These are phyloP conservation scores for Oxyura jamaicensis DNA, from an alignment of 2,113 vertebrate species.

Conservation along the genomic window DNA sequence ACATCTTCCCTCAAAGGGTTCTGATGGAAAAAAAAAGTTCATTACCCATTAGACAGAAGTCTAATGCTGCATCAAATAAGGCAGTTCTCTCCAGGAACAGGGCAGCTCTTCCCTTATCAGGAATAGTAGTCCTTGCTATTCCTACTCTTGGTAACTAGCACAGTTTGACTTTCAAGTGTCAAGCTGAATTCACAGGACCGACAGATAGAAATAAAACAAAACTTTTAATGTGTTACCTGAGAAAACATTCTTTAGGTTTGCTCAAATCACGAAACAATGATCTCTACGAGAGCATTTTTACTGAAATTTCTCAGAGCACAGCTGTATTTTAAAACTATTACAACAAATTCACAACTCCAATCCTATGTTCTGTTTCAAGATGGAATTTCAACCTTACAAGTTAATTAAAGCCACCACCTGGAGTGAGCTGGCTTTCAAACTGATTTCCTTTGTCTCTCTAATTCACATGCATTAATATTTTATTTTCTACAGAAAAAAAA, in stretches of 20 bases:
- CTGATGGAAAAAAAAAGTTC: not conserved
- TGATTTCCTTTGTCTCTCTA: conserved; percentile 50
- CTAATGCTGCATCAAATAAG: not conserved
- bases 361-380: not conserved
- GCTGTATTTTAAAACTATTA: not conserved
- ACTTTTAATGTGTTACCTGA: not conserved
- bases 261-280: not conserved
- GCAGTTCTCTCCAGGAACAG: not conserved
- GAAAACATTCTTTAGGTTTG: not conserved
- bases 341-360: conserved; percentile 27
- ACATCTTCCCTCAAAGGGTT: not conserved
- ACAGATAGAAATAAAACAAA: not conserved
- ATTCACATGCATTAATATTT: conserved; percentile 69
- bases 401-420: conserved; percentile 67
- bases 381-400: conserved; percentile 55
- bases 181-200: not conserved
- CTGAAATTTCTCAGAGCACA: not conserved
- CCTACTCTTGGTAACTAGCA: not conserved
- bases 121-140: not conserved
- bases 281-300: not conserved
- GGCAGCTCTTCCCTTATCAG: not conserved
- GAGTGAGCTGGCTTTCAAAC: conserved; percentile 61
- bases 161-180: not conserved
- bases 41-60: not conserved
- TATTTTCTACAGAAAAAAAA: conserved; percentile 54